Conservation (phyloP, 2,888 invertebrate genomes). For the Cataglyphis rosenhaueri region DNA sequence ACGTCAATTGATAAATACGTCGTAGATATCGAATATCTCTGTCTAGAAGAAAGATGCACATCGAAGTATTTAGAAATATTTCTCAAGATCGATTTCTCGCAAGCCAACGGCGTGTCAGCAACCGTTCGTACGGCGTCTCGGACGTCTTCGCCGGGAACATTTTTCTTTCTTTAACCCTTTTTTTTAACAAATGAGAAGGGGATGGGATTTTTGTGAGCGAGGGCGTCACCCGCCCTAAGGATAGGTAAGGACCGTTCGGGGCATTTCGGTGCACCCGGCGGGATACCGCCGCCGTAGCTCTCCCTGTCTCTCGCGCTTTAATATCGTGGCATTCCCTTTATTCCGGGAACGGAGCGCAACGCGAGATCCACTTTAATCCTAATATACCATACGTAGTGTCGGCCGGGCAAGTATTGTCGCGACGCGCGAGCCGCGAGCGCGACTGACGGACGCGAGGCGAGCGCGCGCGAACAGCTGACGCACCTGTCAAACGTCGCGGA, state of each 20-base stretch:
- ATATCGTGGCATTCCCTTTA: slow-evolving; percentile 83
- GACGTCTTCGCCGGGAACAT: not conserved
- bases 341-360: slow-evolving; percentile 77
- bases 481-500: not conserved
- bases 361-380: slow-evolving; percentile 82
- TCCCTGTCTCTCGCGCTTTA: slow-evolving; percentile 72
- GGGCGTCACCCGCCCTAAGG: slow-evolving; percentile 7
- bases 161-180: slow-evolving; percentile 15
- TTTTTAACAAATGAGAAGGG: not conserved
- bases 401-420: slow-evolving; percentile 72
- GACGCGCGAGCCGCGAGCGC: slow-evolving; percentile 28
- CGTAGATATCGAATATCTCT: not conserved
- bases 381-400: slow-evolving; percentile 78
- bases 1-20: not conserved
- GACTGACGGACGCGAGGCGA: not conserved
- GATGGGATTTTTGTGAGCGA: slow-evolving; percentile 21
- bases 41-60: not conserved
- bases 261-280: slow-evolving; percentile 61
- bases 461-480: not conserved
- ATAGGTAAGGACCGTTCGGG: slow-evolving; percentile 46
- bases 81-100: not conserved
- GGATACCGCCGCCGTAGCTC: slow-evolving; percentile 64
- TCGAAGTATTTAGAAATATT: not conserved
- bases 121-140: not conserved
- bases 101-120: too few species aligned